Evolutionary conservation across 1,140 invertebrate genomes (phyloP).

Genomic region (Trichonephila inaurata): DNA sequence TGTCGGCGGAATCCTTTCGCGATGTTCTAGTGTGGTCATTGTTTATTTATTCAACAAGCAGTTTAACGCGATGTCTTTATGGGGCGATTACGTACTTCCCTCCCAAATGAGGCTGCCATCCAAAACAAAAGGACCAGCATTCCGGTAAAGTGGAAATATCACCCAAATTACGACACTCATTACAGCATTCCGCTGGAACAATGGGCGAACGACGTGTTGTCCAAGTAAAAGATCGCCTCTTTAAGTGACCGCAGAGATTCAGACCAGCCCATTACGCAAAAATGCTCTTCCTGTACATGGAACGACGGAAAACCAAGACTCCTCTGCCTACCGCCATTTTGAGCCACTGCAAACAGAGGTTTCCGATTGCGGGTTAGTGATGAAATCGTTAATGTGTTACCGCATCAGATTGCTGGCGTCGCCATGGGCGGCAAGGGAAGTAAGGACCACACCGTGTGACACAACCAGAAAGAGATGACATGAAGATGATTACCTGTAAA

Average conservation of each 20-base stretch:
- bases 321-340: background rate
- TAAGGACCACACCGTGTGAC: background rate
- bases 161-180: constrained; percentile 51
- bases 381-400: too few species aligned
- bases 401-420: too few species aligned
- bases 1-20: constrained; percentile 24
- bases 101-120: constrained; percentile 21
- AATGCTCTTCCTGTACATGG: constrained; percentile 62
- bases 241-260: constrained; percentile 60
- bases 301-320: background rate
- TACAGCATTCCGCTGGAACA: constrained; percentile 48
- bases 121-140: constrained; percentile 25
- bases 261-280: constrained; percentile 53
- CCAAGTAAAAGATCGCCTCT: constrained; percentile 54
- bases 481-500: too few species aligned
- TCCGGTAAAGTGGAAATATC: constrained; percentile 33
- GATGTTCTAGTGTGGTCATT: background rate
- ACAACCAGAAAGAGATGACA: too few species aligned
- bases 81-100: constrained; percentile 32
- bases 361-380: background rate
- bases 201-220: constrained; percentile 40
- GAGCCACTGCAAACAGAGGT: background rate
- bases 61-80: constrained; percentile 52
- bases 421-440: background rate
- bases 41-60: constrained; percentile 46